phyloP scores from a whole-genome alignment of 2,888 invertebrate genomes.

The Onthophagus sagittarius region DNA sequence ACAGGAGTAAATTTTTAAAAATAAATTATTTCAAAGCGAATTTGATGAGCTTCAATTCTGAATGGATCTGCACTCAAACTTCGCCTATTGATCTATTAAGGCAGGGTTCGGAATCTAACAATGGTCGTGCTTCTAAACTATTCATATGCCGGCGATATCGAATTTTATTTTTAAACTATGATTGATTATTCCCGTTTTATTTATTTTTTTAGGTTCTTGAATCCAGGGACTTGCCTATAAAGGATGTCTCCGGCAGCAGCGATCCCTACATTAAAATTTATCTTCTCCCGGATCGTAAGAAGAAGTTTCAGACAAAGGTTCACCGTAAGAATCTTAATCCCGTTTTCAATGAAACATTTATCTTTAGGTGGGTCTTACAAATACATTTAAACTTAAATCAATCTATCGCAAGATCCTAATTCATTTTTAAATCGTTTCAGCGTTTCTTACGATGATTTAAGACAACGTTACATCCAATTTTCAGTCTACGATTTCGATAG shows the following conservation, averaged over 20 bases:
- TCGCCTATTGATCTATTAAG: background rate
- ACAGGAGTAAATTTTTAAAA: no score
- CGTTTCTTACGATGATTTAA: conserved; percentile 71
- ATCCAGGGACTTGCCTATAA: conserved; percentile 75
- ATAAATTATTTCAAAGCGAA: background rate
- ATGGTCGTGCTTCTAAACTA: no score
- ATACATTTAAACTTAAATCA: background rate
- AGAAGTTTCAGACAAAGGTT: conserved; percentile 82
- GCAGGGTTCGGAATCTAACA: background rate
- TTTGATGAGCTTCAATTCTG: background rate
- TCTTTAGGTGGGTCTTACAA: conserved; percentile 61
- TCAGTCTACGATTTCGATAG: conserved; percentile 87
- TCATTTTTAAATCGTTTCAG: conserved; percentile 45
- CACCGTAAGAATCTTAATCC: conserved; percentile 78
- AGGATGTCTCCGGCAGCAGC: conserved; percentile 79
- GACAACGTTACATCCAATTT: conserved; percentile 75
- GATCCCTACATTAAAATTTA: conserved; percentile 87
- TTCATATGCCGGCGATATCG: no score
- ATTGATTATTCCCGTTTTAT: no score
- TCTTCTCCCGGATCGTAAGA: conserved; percentile 78
- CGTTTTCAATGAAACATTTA: conserved; percentile 79
- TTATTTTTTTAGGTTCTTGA: conserved; percentile 58
- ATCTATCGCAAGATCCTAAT: background rate
- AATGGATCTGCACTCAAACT: background rate
- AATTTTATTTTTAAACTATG: no score